These are phyloP conservation scores for Kryptolebias ocellatus DNA, from an alignment of 2,797 vertebrate species.

Conservation along the genomic window DNA sequence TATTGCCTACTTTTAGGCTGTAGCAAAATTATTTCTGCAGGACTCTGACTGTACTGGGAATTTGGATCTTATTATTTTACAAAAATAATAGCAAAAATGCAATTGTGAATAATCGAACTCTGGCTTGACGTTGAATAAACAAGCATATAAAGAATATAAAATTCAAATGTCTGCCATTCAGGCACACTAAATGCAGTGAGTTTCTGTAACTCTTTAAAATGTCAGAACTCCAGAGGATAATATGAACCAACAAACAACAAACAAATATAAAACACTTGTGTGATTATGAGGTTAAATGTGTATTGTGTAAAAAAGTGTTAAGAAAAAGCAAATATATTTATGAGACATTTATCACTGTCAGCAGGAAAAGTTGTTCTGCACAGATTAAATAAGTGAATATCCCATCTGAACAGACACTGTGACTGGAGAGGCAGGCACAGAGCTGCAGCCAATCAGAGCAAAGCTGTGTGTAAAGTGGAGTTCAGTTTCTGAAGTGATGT, in stretches of 20 bases:
- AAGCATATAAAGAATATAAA: conserved; percentile 2
- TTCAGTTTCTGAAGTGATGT: conserved; percentile 55
- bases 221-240: neutral
- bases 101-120: neutral
- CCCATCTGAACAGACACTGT: conserved; percentile 11
- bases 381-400: neutral
- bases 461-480: conserved; percentile 32
- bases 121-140: neutral
- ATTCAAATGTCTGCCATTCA: neutral
- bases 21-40: neutral
- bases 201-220: neutral
- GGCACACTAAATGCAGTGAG: neutral
- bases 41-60: neutral
- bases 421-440: conserved; percentile 50
- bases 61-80: neutral
- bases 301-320: neutral
- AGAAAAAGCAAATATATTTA: neutral
- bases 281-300: neutral
- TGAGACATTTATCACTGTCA: neutral
- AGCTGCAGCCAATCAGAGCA: conserved; percentile 68
- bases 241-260: neutral
- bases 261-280: neutral
- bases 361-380: neutral
- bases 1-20: neutral
- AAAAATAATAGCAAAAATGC: neutral